Base-by-base conservation (phyloP, 2,888 invertebrate genomes). In the Podabrus alpinus region DNA sequence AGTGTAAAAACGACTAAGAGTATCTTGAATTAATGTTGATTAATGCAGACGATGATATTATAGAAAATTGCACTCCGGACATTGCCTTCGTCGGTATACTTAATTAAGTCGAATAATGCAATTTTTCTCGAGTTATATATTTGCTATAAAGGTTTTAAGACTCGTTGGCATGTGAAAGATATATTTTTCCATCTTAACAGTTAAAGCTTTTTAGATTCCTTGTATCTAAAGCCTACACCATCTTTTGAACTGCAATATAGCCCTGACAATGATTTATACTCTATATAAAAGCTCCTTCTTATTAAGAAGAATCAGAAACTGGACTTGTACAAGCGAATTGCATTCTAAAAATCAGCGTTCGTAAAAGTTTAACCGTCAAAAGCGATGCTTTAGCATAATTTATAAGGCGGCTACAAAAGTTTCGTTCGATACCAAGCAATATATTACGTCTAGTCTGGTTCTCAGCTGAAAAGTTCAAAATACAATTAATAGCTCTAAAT, bases 321-420 rank as follows among this genome's bases (percentile, higher is more conserved):
- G 62, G 62, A 64, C 62, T 64, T 64, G 62, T 64, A 64, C 62
- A 64, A 64, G 21, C 62, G 62, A 64, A 64, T 64, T 64, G 62
- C 62, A 17, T 17, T 17, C 62, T 64, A 19, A 64, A 64, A 64
- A 64, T 64, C 62, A 64, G 17, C 19, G 62, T 64, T 64, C 19
- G 13, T 64, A 64, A 64, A 61, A 64, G 62, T 64, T 64, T 64
- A 64, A 64, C 62, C 45, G 45, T 45, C 45, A 45, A 45, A 45
- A 45, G 45, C 45, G 45, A 45, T 45, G 45, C 45, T n/a, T 45
- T 45, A 45, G 45, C 45, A 45, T 45, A 45, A 45, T 45, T 45
- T 45, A 45, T 45, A 45, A 45, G 45, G 45, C 45, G n/a, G 45
- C 45, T n/a, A 45, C 45, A 45, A 45, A 45, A 45, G 45, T 45